phyloP scores from a whole-genome alignment of 2,113 vertebrate species.

The Embiotoca jacksoni region DNA sequence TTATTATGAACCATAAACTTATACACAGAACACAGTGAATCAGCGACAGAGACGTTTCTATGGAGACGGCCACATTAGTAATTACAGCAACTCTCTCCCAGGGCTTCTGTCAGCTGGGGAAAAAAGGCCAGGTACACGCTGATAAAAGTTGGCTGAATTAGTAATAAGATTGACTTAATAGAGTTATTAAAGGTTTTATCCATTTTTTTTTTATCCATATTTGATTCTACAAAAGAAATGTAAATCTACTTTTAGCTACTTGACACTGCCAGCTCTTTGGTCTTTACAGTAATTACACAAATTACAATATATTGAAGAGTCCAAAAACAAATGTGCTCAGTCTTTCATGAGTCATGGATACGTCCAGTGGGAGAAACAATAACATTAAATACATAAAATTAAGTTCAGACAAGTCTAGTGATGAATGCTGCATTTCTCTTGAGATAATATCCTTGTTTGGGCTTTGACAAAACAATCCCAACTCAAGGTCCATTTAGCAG shows the following conservation, averaged over 20 bases:
- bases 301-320: neutral
- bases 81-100: conserved; percentile 55
- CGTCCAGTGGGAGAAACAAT: neutral
- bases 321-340: neutral
- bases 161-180: neutral
- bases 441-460: too few species aligned
- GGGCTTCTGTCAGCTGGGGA: conserved; percentile 20
- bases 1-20: conserved; percentile 17
- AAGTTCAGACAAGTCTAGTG: neutral
- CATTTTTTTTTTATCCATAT: neutral
- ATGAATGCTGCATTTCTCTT: too few species aligned
- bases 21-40: conserved; percentile 27
- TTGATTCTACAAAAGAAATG: neutral
- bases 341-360: too few species aligned
- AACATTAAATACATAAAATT: neutral
- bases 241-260: neutral
- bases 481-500: neutral
- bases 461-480: neutral
- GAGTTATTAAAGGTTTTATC: neutral
- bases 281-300: neutral
- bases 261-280: neutral
- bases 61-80: conserved; percentile 69
- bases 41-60: conserved; percentile 63
- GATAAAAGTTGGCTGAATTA: neutral
- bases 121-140: neutral